A percentile compares a stretch with the other conserved stretches of the same genome.
phyloP scores from a whole-genome alignment of 1,140 invertebrate species.

The Drosophila virilis region DNA sequence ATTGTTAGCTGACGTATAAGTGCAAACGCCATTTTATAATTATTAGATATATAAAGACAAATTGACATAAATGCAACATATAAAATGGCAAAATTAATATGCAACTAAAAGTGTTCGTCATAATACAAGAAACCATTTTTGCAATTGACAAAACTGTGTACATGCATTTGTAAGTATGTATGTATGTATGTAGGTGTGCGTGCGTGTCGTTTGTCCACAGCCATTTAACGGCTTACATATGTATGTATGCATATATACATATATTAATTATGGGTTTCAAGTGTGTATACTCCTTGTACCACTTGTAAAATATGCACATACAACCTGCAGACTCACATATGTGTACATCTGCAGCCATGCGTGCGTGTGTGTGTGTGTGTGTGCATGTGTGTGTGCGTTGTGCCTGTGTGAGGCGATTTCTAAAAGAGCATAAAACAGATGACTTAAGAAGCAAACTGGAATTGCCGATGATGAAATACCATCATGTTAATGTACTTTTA shows the following conservation, averaged over 20 bases:
- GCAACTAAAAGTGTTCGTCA: background rate
- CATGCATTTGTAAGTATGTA: conserved; percentile 8
- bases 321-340: conserved; percentile 9
- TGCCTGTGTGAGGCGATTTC: conserved; percentile 31
- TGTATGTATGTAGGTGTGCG: conserved; percentile 16
- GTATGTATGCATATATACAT: conserved; percentile 26
- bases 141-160: conserved; percentile 7
- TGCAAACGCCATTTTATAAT: conserved; percentile 28
- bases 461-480: conserved; percentile 46
- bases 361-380: conserved; percentile 5
- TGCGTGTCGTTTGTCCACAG: conserved; percentile 16
- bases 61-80: background rate
- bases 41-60: background rate
- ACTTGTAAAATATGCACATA: conserved; percentile 42
- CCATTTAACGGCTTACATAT: conserved; percentile 26
- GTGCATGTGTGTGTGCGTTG: background rate
- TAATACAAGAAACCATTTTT: background rate
- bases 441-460: conserved; percentile 57
- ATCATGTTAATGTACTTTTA: conserved; percentile 28
- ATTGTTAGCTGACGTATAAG: conserved; percentile 35
- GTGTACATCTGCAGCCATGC: conserved; percentile 1
- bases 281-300: conserved; percentile 63
- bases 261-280: conserved; percentile 68
- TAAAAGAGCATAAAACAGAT: conserved; percentile 51
- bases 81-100: background rate